Conservation (phyloP, 2,888 invertebrate species). For the Hemithea aestivaria region DNA sequence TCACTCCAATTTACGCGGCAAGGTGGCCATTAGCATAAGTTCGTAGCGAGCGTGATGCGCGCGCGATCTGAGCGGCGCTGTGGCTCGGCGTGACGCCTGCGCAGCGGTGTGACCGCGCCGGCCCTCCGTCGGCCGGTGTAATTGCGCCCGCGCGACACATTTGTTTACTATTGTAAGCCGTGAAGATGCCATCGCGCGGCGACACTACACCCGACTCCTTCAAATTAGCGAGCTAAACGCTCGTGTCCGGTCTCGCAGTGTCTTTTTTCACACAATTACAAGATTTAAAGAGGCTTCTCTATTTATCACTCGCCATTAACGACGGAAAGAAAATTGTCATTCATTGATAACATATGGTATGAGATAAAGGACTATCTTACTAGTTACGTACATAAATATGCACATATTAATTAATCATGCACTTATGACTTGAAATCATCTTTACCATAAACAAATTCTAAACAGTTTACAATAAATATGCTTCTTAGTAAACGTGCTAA, state of each 20-base stretch:
- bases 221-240: slow-evolving; percentile 68
- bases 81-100: slow-evolving; percentile 43
- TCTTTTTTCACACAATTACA: slow-evolving; percentile 7
- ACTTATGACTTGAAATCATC: too few relatives aligned
- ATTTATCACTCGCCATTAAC: too few relatives aligned
- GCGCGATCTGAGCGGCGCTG: slow-evolving; percentile 57
- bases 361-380: too few relatives aligned
- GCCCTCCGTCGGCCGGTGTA: slow-evolving; percentile 44
- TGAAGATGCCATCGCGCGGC: slow-evolving; percentile 73
- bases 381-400: too few relatives aligned
- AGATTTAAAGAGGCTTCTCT: not conserved
- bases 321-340: too few relatives aligned
- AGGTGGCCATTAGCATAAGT: slow-evolving; percentile 76
- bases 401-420: too few relatives aligned
- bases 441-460: too few relatives aligned
- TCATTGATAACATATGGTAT: too few relatives aligned
- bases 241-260: slow-evolving; percentile 13
- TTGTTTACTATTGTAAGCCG: slow-evolving; percentile 77
- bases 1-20: slow-evolving; percentile 75
- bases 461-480: too few relatives aligned
- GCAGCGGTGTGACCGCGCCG: slow-evolving; percentile 38
- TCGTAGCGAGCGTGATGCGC: slow-evolving; percentile 68
- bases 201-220: slow-evolving; percentile 59
- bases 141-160: slow-evolving; percentile 73
- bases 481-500: too few relatives aligned